These are phyloP conservation scores for Regulus satrapa DNA, from an alignment of 2,113 vertebrate genomes.

Conservation along the genomic window DNA sequence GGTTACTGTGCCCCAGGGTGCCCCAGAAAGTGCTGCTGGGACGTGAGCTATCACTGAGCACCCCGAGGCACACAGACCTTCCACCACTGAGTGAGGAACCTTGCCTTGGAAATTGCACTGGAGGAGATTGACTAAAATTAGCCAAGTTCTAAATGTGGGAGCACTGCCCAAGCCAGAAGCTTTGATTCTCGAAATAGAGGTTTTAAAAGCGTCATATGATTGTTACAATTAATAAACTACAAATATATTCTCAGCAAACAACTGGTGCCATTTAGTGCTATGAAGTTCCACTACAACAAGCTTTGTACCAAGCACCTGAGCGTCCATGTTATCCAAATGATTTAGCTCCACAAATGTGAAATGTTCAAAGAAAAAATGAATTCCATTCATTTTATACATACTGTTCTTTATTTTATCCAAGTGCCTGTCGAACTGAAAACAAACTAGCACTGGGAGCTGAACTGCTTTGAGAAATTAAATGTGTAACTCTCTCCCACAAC, in stretches of 20 bases:
- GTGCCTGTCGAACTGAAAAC: background rate
- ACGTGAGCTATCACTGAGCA: too few relatives aligned
- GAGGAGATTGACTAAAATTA: background rate
- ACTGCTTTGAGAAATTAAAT: background rate
- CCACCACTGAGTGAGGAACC: background rate
- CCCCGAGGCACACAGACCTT: background rate
- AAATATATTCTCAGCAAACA: background rate
- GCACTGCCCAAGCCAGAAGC: background rate
- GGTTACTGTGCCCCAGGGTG: background rate
- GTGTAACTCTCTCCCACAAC: background rate
- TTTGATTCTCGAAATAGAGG: background rate
- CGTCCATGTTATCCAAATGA: background rate
- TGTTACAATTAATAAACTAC: background rate
- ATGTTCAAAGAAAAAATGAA: conserved; percentile 1
- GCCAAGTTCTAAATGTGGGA: background rate
- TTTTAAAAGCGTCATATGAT: background rate
- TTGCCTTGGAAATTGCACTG: background rate
- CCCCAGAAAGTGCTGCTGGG: background rate
- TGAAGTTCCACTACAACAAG: background rate
- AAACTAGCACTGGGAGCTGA: background rate
- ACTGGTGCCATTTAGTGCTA: background rate
- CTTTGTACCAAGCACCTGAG: background rate
- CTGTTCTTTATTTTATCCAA: background rate
- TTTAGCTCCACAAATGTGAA: background rate
- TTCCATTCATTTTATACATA: conserved; percentile 24